phyloP scores from a whole-genome alignment of 2,797 vertebrate genomes.

The Lacerta agilis region DNA sequence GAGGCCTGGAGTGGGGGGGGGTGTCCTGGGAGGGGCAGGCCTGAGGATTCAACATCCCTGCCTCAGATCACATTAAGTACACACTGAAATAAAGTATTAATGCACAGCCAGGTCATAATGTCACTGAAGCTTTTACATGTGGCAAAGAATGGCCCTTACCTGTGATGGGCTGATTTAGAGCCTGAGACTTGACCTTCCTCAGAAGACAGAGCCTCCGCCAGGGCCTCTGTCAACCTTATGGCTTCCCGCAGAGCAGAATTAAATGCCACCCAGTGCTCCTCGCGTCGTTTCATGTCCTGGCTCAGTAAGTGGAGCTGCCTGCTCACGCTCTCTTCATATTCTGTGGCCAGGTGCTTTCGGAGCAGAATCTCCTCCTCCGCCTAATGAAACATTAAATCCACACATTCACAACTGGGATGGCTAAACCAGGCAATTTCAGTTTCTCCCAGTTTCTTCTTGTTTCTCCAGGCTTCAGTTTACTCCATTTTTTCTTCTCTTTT shows the following conservation, averaged over 20 bases:
- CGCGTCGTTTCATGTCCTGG: conserved; percentile 79
- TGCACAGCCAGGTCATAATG: not conserved
- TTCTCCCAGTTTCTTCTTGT: no score
- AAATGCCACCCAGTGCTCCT: conserved; percentile 79
- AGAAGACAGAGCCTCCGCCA: not conserved
- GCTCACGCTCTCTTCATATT: conserved; percentile 78
- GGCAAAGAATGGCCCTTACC: conserved; percentile 40
- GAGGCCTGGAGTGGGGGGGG: no score
- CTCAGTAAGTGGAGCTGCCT: conserved; percentile 80
- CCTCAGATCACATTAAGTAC: not conserved
- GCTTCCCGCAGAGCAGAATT: conserved; percentile 75
- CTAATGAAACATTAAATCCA: not conserved
- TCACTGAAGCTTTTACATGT: not conserved
- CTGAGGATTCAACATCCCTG: no score
- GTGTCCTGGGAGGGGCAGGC: no score
- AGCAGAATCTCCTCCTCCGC: conserved; percentile 79
- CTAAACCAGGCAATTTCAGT: no score
- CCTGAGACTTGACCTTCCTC: not conserved
- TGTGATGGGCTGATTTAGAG: not conserved
- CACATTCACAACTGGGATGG: no score
- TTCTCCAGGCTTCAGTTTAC: no score
- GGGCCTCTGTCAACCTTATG: conserved; percentile 72
- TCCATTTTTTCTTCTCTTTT: no score
- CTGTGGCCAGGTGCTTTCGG: conserved; percentile 78
- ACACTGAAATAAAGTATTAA: not conserved